These are phyloP conservation scores for Alligator sinensis DNA, from an alignment of 2,113 vertebrate genomes.

Conservation along the genomic window DNA sequence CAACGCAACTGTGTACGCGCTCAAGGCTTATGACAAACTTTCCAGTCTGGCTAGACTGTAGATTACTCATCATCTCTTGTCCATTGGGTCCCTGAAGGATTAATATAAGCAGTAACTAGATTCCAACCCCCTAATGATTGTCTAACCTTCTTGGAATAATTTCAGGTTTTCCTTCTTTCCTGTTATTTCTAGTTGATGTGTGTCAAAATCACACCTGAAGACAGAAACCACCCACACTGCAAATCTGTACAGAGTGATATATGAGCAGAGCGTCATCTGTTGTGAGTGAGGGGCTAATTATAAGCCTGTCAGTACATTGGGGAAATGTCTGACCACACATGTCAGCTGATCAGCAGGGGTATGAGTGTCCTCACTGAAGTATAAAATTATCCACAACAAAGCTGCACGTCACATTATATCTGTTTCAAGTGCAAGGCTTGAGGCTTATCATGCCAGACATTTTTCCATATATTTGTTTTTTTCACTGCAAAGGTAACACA, in stretches of 20 bases:
- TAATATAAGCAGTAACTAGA: not conserved
- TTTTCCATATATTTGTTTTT: not conserved
- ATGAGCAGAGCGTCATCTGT: not conserved
- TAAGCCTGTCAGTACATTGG: not conserved
- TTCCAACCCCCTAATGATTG: not conserved
- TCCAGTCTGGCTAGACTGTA: not conserved
- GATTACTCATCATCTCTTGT: not conserved
- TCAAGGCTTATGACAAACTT: not conserved
- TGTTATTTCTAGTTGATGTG: rapidly evolving
- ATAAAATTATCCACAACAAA: not conserved
- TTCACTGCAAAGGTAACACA: not conserved
- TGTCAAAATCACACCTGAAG: not conserved
- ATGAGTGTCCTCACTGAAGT: not conserved
- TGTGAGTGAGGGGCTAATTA: constrained; percentile 34
- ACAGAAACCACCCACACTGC: not conserved
- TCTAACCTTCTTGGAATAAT: not conserved
- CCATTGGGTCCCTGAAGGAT: not conserved
- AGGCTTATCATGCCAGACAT: constrained; percentile 18
- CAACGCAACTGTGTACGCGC: not conserved
- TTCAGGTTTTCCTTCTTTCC: not conserved
- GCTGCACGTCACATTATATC: not conserved
- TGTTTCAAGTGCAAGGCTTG: not conserved
- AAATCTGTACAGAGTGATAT: not conserved
- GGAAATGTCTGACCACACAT: not conserved
- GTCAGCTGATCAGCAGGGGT: constrained; percentile 25